phyloP scores from a whole-genome alignment of 2,113 vertebrate species.

The Girardinichthys multiradiatus region DNA sequence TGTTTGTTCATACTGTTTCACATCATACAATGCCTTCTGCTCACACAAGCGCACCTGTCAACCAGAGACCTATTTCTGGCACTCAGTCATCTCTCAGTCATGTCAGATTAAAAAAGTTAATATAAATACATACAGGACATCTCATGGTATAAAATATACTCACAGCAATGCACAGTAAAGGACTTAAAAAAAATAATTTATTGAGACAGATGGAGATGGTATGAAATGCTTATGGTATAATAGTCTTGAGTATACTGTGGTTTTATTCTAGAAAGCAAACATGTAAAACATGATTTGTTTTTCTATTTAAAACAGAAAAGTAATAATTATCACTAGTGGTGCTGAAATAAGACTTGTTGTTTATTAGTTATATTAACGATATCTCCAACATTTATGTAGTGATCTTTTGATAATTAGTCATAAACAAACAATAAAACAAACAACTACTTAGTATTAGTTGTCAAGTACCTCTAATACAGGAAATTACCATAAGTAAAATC shows the following conservation, averaged over 20 bases:
- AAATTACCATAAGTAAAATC: too few species aligned
- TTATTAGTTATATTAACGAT: too few species aligned
- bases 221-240: not conserved
- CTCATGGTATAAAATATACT: not conserved
- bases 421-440: too few species aligned
- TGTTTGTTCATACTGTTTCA: constrained; percentile 75
- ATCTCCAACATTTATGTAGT: too few species aligned
- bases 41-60: constrained; percentile 49
- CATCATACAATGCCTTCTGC: constrained; percentile 57
- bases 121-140: not conserved
- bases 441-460: too few species aligned
- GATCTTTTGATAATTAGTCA: too few species aligned
- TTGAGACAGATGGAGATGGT: not conserved
- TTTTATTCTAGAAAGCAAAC: not conserved
- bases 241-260: not conserved
- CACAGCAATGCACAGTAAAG: not conserved
- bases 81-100: constrained; percentile 21
- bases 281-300: not conserved
- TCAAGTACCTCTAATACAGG: too few species aligned
- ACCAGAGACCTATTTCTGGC: constrained; percentile 15
- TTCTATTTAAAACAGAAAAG: not conserved
- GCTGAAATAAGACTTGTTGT: too few species aligned
- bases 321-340: too few species aligned
- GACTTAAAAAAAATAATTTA: not conserved
- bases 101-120: constrained; percentile 1